phyloP scores from a whole-genome alignment of 2,797 vertebrate genomes.

The Acrossocheilus fasciatus region DNA sequence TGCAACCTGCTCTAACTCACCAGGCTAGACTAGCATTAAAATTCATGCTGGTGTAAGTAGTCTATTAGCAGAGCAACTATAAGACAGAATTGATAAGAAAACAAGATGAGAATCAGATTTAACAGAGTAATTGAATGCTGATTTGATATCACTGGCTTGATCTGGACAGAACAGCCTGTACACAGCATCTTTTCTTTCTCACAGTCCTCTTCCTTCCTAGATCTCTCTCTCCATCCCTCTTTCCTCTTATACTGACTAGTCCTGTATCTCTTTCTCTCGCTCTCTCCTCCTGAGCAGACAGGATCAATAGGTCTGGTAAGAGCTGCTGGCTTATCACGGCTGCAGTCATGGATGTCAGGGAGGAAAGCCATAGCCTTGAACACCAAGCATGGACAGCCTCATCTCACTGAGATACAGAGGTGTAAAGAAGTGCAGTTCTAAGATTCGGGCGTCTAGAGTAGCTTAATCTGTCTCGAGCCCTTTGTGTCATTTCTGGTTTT shows the following conservation, averaged over 20 bases:
- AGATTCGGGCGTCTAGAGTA: slow-evolving; percentile 25
- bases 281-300: slow-evolving; percentile 57
- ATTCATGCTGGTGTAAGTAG: background rate
- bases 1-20: background rate
- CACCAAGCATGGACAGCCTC: slow-evolving; percentile 7
- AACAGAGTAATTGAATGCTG: background rate
- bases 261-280: slow-evolving; percentile 9
- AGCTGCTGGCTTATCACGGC: slow-evolving; percentile 73
- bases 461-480: slow-evolving; percentile 30
- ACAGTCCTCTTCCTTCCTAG: background rate
- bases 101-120: background rate
- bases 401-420: slow-evolving; percentile 19
- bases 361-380: slow-evolving; percentile 54
- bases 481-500: slow-evolving; percentile 40
- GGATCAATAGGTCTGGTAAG: slow-evolving; percentile 74
- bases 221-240: background rate
- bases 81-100: slow-evolving; percentile 8
- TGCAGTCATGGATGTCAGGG: slow-evolving; percentile 68
- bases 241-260: background rate
- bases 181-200: background rate
- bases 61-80: background rate
- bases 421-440: slow-evolving; percentile 13
- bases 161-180: background rate
- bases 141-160: background rate
- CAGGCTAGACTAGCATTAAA: background rate